A percentile compares a stretch with the other conserved stretches of the same genome.
phyloP scores from a whole-genome alignment of 2,888 invertebrate species.

The Aphodius granarius region DNA sequence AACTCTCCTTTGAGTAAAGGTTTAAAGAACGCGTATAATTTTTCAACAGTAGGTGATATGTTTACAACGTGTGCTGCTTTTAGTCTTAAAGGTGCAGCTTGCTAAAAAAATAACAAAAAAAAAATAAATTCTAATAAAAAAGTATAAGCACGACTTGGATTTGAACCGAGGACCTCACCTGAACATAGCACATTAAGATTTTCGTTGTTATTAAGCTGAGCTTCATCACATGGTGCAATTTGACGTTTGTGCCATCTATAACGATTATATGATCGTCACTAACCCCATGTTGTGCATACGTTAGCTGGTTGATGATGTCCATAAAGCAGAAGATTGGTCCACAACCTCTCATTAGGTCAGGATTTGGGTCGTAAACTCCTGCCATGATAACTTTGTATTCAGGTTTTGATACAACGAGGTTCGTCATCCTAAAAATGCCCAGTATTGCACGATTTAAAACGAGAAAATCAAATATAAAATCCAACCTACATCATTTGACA shows the following conservation, averaged over 20 bases:
- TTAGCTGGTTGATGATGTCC: not conserved
- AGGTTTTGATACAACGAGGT: not conserved
- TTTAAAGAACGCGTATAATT: constrained; percentile 47
- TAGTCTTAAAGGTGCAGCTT: constrained; percentile 66
- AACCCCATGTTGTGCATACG: constrained; percentile 54
- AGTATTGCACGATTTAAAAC: too few species aligned
- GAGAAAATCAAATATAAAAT: too few species aligned
- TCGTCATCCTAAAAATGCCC: not conserved
- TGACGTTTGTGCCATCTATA: constrained; percentile 63
- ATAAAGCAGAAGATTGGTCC: not conserved
- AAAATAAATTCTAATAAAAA: too few species aligned
- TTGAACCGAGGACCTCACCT: too few species aligned
- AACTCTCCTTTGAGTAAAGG: constrained; percentile 12
- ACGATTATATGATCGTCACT: constrained; percentile 61
- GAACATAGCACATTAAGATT: constrained; percentile 56
- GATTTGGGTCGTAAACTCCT: not conserved
- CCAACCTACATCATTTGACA: not conserved
- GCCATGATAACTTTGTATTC: not conserved
- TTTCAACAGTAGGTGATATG: constrained; percentile 68
- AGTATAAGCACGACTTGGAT: too few species aligned
- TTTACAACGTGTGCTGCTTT: constrained; percentile 70
- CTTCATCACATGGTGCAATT: constrained; percentile 63
- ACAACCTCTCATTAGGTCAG: not conserved
- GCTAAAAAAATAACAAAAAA: constrained; percentile 58
- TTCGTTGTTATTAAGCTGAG: not conserved